Evolutionary conservation across 2,888 invertebrate genomes (phyloP).

Genomic region (Stenurella melanura): DNA sequence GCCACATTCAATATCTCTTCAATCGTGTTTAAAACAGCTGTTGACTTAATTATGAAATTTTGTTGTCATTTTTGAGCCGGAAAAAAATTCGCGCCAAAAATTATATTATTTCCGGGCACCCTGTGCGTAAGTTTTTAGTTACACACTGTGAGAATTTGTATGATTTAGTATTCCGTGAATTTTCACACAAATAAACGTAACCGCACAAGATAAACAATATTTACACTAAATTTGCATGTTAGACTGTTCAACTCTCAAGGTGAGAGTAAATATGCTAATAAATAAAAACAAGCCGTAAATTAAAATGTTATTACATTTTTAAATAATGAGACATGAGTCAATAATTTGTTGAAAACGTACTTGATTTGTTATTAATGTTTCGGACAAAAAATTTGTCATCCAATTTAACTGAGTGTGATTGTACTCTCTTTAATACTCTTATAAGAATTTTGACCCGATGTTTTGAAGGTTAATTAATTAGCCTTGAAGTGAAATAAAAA

Average conservation of each 20-base stretch:
- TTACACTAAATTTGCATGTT: constrained; percentile 31
- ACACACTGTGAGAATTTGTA: not conserved
- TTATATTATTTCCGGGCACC: no score
- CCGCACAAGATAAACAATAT: constrained; percentile 3
- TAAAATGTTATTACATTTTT: constrained; percentile 17
- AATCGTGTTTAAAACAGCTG: no score
- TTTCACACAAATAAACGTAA: not conserved
- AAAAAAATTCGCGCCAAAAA: no score
- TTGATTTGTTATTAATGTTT: not conserved
- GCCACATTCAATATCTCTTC: no score
- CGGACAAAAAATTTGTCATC: constrained; percentile 19
- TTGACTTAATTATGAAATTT: no score
- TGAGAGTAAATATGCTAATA: constrained; percentile 23
- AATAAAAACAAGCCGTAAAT: constrained; percentile 34
- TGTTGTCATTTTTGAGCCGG: no score
- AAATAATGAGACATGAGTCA: not conserved
- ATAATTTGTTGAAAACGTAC: not conserved
- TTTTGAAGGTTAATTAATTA: constrained; percentile 40
- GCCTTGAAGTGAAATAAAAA: constrained; percentile 39
- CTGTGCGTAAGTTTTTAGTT: not conserved
- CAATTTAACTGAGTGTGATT: constrained; percentile 35
- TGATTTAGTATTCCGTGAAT: not conserved
- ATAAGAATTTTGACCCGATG: constrained; percentile 29
- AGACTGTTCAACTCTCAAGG: constrained; percentile 37
- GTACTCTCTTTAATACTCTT: constrained; percentile 18